Conservation (phyloP, 1,140 invertebrate species). For the Apis cerana region DNA sequence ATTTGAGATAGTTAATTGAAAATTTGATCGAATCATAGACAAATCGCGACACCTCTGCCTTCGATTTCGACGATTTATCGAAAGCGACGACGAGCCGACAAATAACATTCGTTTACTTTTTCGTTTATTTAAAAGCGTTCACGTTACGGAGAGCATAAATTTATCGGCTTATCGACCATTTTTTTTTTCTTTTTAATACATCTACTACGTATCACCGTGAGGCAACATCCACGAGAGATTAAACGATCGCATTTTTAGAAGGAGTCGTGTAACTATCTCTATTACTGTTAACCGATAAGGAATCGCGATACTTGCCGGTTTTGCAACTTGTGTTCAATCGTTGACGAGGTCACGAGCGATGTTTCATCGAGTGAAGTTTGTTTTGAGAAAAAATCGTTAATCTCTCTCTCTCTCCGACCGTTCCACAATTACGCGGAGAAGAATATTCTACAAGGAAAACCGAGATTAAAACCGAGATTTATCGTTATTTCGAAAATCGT, state of each 20-base stretch:
- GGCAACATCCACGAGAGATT: constrained; percentile 1
- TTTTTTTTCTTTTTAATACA: not conserved
- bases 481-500: too few relatives aligned
- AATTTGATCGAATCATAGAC: too few relatives aligned
- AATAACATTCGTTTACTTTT: not conserved
- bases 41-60: too few relatives aligned
- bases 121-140: not conserved
- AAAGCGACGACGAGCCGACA: constrained; percentile 3
- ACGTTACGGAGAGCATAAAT: not conserved
- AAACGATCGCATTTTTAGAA: constrained; percentile 1
- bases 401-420: too few relatives aligned
- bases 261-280: not conserved
- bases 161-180: constrained; percentile 12
- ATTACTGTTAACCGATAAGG: constrained; percentile 13
- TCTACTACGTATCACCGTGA: not conserved
- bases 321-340: constrained; percentile 1
- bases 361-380: not conserved
- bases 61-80: not conserved
- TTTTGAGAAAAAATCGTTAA: not conserved
- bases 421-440: too few relatives aligned
- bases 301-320: not conserved
- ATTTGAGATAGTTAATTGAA: too few relatives aligned
- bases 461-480: too few relatives aligned
- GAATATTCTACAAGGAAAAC: too few relatives aligned
- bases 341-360: not conserved